A percentile compares a stretch with the other conserved stretches of the same genome.
These are phyloP conservation scores for Saimiri boliviensis DNA, from an alignment of 2,113 vertebrate genomes.

Conservation along the genomic window DNA sequence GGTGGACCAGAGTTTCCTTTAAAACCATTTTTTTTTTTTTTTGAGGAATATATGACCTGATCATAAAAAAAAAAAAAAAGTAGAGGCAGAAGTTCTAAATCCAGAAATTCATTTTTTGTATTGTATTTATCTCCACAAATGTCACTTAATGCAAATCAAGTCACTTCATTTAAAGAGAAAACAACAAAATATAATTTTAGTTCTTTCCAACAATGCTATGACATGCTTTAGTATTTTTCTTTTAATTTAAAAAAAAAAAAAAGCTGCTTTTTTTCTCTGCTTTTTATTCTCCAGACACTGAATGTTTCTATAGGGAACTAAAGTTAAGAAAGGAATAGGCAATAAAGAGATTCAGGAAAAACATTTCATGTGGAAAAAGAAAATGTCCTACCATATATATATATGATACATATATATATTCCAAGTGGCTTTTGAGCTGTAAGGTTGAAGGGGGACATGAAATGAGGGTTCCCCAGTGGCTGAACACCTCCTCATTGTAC, in stretches of 20 bases:
- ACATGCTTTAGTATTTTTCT: conserved; percentile 15
- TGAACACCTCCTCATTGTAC: conserved; percentile 53
- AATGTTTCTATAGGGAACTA: conserved; percentile 65
- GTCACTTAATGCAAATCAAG: conserved; percentile 18
- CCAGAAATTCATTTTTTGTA: conserved; percentile 72
- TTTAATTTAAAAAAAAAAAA: conserved; percentile 17
- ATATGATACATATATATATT: conserved; percentile 37
- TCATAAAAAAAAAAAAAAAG: conserved; percentile 77
- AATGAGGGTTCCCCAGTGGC: conserved; percentile 44
- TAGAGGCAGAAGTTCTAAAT: conserved; percentile 75
- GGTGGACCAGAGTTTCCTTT: conserved; percentile 84
- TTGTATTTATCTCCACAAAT: conserved; percentile 63
- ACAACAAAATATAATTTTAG: conserved; percentile 41
- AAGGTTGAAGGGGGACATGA: conserved; percentile 57
- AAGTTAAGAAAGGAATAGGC: conserved; percentile 64
- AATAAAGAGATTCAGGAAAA: conserved; percentile 72
- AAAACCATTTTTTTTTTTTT: conserved; percentile 68
- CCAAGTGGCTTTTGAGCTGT: conserved; percentile 61
- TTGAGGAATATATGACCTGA: conserved; percentile 79
- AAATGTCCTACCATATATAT: conserved; percentile 51
- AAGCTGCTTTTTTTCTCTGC: neutral
- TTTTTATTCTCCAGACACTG: conserved; percentile 69
- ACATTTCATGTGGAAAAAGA: conserved; percentile 68
- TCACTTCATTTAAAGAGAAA: conserved; percentile 50
- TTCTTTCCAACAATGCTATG: neutral